Evolutionary conservation across 2,113 vertebrate genomes (phyloP).

Genomic region (Eurypyga helias): DNA sequence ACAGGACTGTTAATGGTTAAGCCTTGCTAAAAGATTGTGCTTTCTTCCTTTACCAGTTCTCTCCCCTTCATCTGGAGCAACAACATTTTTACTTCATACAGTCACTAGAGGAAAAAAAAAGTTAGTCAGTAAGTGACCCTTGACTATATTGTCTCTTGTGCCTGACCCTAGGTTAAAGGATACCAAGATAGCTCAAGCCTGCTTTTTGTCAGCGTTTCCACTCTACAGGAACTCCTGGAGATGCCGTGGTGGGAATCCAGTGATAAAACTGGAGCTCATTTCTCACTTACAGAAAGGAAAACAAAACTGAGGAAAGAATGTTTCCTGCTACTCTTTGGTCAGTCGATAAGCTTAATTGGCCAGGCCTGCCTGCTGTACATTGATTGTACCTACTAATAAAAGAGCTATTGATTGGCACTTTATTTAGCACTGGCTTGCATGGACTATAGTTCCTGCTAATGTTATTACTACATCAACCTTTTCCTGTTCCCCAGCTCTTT

Average conservation of each 20-base stretch:
- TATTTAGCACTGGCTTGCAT: constrained; percentile 80
- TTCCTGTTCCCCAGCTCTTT: constrained; percentile 82
- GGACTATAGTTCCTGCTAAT: constrained; percentile 79
- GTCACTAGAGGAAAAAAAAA: background rate
- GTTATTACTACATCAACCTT: constrained; percentile 84
- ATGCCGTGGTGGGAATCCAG: constrained; percentile 87
- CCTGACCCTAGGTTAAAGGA: constrained; percentile 81
- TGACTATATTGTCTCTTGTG: constrained; percentile 12
- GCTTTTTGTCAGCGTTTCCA: constrained; percentile 89
- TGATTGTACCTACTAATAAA: constrained; percentile 90
- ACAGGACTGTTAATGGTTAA: constrained; percentile 56
- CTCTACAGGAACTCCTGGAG: constrained; percentile 77
- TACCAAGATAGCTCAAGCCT: constrained; percentile 85
- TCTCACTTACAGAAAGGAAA: constrained; percentile 76
- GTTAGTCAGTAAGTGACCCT: constrained; percentile 40
- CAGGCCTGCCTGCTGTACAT: constrained; percentile 84
- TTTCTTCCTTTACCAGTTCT: background rate
- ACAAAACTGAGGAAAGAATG: constrained; percentile 80
- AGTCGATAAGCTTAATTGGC: constrained; percentile 88
- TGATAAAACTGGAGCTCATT: constrained; percentile 78
- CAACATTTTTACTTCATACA: constrained; percentile 28
- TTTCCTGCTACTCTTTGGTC: constrained; percentile 75
- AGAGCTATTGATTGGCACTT: constrained; percentile 87
- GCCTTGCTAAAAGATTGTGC: background rate
- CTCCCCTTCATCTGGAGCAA: background rate